Evolutionary conservation across 1,140 invertebrate species (phyloP), one percentile per base, ranked within the genome.

Genomic region (Diachasmimorpha longicaudata): DNA sequence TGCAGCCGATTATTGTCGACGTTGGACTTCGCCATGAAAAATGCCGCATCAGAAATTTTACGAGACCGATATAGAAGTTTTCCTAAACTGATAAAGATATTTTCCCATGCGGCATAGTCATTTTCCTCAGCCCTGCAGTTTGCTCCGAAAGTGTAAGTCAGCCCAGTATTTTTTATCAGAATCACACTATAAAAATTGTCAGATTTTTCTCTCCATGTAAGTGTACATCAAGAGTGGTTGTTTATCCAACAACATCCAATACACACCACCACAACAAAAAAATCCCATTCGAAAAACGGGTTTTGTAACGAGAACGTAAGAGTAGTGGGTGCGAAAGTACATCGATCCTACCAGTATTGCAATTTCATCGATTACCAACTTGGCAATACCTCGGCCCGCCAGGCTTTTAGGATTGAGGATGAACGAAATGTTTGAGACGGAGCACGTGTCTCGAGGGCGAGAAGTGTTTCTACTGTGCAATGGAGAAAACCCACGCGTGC

Each of bases 351-450:
- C 36, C n/a, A 68, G 66, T 39, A 74, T 74, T 69, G 63, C 73
- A 69, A 74, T 74, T 74, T 74, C 66, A 74, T 74, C 73, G 73
- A 74, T 74, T 74, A 66, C 63, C 48, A 72, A 39, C 16, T 19
- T 48, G 21, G 44, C 58, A 63, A 63, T 63, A 63, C 19, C 58
- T 31, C 19, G 9, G 5, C 19, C 58, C 23, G 58, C 5, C 5
- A 63, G 21, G 66, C 36, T 39, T 68, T 68, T 39, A 52, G 48
- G 48, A 52, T 52, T 36, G 58, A 63, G 58, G 23, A 25, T 25
- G 58, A 63, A 25, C 21, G 23, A 63, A 63, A 63, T 63, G 58
- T 68, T 68, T 14, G 70, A 72, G 52, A 72, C 70, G 52, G 23
- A 63, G 66, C 73, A 74, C 73, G 73, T 74, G 63, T 31, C 58